Evolutionary conservation across 2,888 invertebrate species (phyloP), one percentile per base, ranked within the genome.

Genomic region (Lasius fuliginosus): DNA sequence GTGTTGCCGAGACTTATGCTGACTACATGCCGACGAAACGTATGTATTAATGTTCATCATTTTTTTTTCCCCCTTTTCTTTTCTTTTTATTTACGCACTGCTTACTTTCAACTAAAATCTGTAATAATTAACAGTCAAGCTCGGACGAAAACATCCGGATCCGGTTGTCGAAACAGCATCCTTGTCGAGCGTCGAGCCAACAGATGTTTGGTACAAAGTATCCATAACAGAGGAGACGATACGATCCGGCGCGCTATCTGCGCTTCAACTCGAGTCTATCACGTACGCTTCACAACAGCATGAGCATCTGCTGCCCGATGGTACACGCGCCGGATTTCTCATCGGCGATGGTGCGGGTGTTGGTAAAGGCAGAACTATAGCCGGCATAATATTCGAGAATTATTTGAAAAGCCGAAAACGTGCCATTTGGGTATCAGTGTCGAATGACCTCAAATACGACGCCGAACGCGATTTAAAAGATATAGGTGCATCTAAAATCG

Each of bases 141-240:
- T 99, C 75, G 99, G 99, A 15, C 97, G 97, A 91, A 98, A 98
- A 93, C 99, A 99, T 96, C 99, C 99, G 0, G 99, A 99, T 95
- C 98, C 99, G 0, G 99, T 99, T 8, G 99, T 99, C 11, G 99
- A 99, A 95, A 99, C 99, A 0, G 99, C 99, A 11, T 99, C 99
- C 0, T 96, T 99, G 65, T 98, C 99, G 0, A 99, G 99, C 58
- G 99, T 99, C 75, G 98, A 98, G 93, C 99, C 99, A 0, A 98
- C 98, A 1, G 98, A 99, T 95, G 98, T 99, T 79, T 98, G 98
- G 96, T 99, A 99, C 95, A 96, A 96, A 89, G 89, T 98, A 75
- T 97, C 98, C 12, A 96, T 98, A 90, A 99, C 99, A 0, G 97
- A 97, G 81, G 97, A 98, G 90, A 97, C 97, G 0, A 97, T 99